Percentiles rank a stretch among this genome's conserved stretches.
These are phyloP conservation scores for Philotrypesis tridentata DNA, from an alignment of 1,140 invertebrate genomes.

Conservation along the genomic window DNA sequence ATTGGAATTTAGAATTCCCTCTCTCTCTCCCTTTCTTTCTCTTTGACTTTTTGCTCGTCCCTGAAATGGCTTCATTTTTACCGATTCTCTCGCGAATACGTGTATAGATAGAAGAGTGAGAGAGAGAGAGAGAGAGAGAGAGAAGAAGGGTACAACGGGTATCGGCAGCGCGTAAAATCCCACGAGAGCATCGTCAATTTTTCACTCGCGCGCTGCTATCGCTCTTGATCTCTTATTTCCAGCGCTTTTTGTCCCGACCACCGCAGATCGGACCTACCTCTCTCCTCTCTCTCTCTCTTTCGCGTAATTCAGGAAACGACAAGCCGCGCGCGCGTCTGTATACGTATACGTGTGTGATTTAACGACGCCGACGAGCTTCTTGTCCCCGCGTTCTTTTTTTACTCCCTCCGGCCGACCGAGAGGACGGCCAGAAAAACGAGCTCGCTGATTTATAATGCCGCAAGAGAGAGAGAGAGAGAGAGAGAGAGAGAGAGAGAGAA, in stretches of 20 bases:
- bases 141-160: too few species aligned
- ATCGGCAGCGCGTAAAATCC: background rate
- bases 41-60: background rate
- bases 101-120: too few species aligned
- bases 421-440: conserved; percentile 36
- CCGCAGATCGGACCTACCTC: background rate
- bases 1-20: background rate
- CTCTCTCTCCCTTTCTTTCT: background rate
- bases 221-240: conserved; percentile 42
- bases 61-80: background rate
- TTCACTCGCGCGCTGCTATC: background rate
- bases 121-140: too few species aligned
- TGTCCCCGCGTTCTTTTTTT: conserved; percentile 2
- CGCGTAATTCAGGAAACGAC: conserved; percentile 42
- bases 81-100: too few species aligned
- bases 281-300: too few species aligned
- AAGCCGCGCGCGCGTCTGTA: background rate
- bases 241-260: background rate
- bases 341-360: background rate
- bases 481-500: too few species aligned
- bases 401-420: background rate
- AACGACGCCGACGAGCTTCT: conserved; percentile 32
- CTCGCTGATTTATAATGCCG: conserved; percentile 29
- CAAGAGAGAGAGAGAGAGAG: background rate
- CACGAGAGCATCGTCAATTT: conserved; percentile 14